Base-by-base conservation (phyloP, 2,888 invertebrate species). In the Pterostichus niger region DNA sequence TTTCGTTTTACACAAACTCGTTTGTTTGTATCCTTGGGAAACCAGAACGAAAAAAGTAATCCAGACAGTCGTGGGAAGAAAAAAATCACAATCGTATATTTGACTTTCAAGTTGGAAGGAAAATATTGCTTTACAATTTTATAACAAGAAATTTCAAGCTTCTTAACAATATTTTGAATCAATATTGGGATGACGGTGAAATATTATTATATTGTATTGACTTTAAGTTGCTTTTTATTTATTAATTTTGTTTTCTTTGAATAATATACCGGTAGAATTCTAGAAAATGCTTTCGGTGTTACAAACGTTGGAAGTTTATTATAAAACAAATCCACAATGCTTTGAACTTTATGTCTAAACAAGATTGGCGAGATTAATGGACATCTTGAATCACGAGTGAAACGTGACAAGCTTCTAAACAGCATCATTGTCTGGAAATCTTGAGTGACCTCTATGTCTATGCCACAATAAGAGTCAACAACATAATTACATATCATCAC, bases 281-380 rank as follows among this genome's bases (percentile, higher is more conserved):
- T n/a, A n/a, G n/a, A 40, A 7, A 40, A 40, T 40, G 5, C 5
- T 40, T 40, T 40, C 9, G 40, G 40, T 40, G 40, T 40, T 1
- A 40, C 9, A 40, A 3, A 24, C 1, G 40, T 40, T 7, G 5
- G 0, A 40, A 40, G 40, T 40, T 40, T 40, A 40, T 40, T 40
- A 0, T 40, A 40, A 6, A 40, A 40, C 40, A 40, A 40, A 40
- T 7, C 40, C 40, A 40, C 40, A 40, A 1, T 40, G 5, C 9
- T 40, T 40, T 40, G 40, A 40, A 40, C 40, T 40, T 40, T 40
- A 40, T 9, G 40, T 40, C 6, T 31, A 59, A 56, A 59, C 59
- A 59, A 31, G 59, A 59, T 5, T 59, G 24, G 24, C 11, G 31
- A 59, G 59, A 59, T 59, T 59, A 59, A 59, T 59, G 59, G 59